Evolutionary conservation across 2,888 invertebrate genomes (phyloP).

Genomic region (Scrobipalpa costella): DNA sequence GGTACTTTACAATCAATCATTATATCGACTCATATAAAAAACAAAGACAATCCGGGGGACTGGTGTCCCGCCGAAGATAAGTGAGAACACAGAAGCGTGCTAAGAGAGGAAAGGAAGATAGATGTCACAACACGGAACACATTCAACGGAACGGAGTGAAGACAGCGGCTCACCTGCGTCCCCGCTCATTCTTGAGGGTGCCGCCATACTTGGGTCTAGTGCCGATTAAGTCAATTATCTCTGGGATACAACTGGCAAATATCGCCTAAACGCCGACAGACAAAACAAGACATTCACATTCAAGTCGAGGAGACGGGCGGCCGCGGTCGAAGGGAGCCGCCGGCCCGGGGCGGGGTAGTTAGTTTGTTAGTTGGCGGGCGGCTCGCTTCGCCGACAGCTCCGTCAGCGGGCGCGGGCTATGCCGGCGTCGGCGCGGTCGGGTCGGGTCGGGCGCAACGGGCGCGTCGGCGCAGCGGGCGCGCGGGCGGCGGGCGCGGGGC

Average conservation of each 20-base stretch:
- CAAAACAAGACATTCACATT: constrained; percentile 83
- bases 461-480: constrained; percentile 34
- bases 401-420: constrained; percentile 34
- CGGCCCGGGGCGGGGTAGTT: constrained; percentile 40
- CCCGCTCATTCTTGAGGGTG: constrained; percentile 99
- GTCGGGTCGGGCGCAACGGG: constrained; percentile 37
- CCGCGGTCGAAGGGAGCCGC: constrained; percentile 54
- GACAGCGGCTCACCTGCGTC: constrained; percentile 97
- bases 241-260: constrained; percentile 99
- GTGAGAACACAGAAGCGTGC: constrained; percentile 83
- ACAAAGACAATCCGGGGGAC: constrained; percentile 77
- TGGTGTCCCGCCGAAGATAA: constrained; percentile 78
- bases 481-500: constrained; percentile 37
- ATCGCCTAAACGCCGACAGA: constrained; percentile 93
- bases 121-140: constrained; percentile 82
- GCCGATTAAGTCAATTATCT: constrained; percentile 99
- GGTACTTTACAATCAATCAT: constrained; percentile 72
- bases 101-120: constrained; percentile 81
- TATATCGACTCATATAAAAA: constrained; percentile 75
- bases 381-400: constrained; percentile 32
- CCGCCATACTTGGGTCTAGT: constrained; percentile 99
- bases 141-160: constrained; percentile 82
- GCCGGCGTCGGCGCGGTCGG: constrained; percentile 32
- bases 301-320: constrained; percentile 57
- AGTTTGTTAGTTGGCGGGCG: constrained; percentile 41